A percentile compares a stretch with the other conserved stretches of the same genome.
These are phyloP conservation scores for Heterodera carotae DNA, from an alignment of 1,140 invertebrate species.

Conservation along the genomic window DNA sequence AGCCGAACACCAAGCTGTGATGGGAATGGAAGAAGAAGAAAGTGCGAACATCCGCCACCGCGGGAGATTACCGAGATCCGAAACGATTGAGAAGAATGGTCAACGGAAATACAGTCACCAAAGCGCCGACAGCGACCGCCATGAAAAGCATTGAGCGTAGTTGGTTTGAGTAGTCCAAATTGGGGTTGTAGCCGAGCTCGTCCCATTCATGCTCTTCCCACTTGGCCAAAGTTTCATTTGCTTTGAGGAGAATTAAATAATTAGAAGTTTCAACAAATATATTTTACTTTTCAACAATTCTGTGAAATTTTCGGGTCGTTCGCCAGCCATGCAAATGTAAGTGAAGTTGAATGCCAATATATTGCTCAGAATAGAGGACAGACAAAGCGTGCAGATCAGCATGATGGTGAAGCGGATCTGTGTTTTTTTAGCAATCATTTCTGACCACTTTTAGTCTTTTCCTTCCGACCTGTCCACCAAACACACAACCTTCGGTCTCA, in stretches of 20 bases:
- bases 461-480: slow-evolving; percentile 40
- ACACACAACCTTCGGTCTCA: slow-evolving; percentile 42
- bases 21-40: neutral
- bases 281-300: slow-evolving; percentile 25
- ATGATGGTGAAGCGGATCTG: slow-evolving; percentile 62
- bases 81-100: slow-evolving; percentile 58
- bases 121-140: slow-evolving; percentile 59
- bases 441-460: neutral
- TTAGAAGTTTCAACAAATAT: neutral
- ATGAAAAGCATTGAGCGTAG: slow-evolving; percentile 61
- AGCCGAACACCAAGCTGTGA: slow-evolving; percentile 31
- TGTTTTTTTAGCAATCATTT: neutral
- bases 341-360: slow-evolving; percentile 65
- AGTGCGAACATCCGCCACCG: neutral
- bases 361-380: slow-evolving; percentile 62
- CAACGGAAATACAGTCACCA: slow-evolving; percentile 61
- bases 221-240: neutral
- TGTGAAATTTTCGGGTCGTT: slow-evolving; percentile 46
- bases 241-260: neutral
- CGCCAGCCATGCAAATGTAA: slow-evolving; percentile 62
- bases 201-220: slow-evolving; percentile 32
- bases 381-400: slow-evolving; percentile 58
- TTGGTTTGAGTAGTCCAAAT: slow-evolving; percentile 56
- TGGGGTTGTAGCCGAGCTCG: slow-evolving; percentile 43
- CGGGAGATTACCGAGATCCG: slow-evolving; percentile 46